Evolutionary conservation across 2,113 vertebrate species (phyloP).

Genomic region (Hassar affinis): DNA sequence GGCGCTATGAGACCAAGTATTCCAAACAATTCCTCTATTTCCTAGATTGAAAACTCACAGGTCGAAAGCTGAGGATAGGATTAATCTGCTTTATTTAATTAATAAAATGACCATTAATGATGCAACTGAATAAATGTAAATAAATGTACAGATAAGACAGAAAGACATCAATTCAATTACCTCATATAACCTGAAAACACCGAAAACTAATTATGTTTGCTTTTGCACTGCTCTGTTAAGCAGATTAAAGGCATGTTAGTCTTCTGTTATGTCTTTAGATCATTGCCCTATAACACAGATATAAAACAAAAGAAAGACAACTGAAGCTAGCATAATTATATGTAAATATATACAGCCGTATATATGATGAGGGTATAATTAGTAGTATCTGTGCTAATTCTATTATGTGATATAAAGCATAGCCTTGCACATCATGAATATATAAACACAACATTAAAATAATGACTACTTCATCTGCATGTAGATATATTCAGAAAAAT

Average conservation of each 20-base stretch:
- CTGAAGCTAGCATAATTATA: not conserved
- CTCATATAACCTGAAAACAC: not conserved
- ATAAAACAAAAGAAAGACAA: not conserved
- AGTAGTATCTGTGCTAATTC: not conserved
- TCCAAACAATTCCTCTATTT: not conserved
- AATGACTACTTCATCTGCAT: not conserved
- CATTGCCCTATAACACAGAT: not conserved
- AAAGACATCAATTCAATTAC: not conserved
- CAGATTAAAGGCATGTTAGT: not conserved
- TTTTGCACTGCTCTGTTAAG: not conserved
- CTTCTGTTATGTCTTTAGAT: not conserved
- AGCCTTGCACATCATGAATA: not conserved
- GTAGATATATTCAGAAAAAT: not conserved
- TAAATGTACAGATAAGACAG: not conserved
- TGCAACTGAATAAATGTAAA: not conserved
- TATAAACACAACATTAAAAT: not conserved
- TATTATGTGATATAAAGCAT: not conserved
- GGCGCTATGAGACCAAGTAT: slow-evolving; percentile 45
- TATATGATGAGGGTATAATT: not conserved
- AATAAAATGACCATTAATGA: not conserved
- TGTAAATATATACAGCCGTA: not conserved
- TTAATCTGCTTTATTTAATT: not conserved
- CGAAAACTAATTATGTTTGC: not conserved
- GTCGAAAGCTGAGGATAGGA: not conserved
- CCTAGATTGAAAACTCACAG: not conserved